These are phyloP conservation scores for Fregetta grallaria DNA, from an alignment of 2,113 vertebrate species.

Conservation along the genomic window DNA sequence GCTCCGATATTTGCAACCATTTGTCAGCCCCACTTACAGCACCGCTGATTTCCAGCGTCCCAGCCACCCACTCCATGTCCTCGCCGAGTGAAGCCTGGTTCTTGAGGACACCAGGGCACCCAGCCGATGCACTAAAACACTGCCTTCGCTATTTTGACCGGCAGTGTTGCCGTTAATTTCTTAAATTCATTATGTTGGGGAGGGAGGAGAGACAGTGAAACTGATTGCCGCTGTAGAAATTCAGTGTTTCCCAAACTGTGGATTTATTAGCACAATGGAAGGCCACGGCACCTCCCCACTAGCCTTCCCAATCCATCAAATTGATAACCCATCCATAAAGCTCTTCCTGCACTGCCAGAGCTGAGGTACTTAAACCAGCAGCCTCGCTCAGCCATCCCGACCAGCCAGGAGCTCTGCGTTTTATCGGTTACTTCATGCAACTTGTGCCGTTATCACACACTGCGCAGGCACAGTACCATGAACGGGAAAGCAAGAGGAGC, in stretches of 20 bases:
- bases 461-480: background rate
- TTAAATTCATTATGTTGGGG: background rate
- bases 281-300: background rate
- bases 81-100: background rate
- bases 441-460: background rate
- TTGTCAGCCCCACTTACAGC: background rate
- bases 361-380: background rate
- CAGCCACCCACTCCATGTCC: fast-evolving
- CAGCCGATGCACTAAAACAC: background rate
- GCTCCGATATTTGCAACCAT: background rate
- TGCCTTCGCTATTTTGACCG: background rate
- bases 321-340: background rate
- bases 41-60: background rate
- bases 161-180: background rate
- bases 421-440: background rate
- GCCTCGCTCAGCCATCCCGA: background rate
- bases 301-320: background rate
- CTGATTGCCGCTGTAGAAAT: background rate
- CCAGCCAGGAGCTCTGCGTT: background rate
- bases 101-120: background rate
- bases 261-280: background rate
- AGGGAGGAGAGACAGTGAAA: background rate
- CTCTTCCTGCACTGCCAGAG: background rate
- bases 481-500: background rate
- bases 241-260: background rate